These are phyloP conservation scores for Platycnemis pennipes DNA, from an alignment of 2,888 invertebrate species.

Conservation along the genomic window DNA sequence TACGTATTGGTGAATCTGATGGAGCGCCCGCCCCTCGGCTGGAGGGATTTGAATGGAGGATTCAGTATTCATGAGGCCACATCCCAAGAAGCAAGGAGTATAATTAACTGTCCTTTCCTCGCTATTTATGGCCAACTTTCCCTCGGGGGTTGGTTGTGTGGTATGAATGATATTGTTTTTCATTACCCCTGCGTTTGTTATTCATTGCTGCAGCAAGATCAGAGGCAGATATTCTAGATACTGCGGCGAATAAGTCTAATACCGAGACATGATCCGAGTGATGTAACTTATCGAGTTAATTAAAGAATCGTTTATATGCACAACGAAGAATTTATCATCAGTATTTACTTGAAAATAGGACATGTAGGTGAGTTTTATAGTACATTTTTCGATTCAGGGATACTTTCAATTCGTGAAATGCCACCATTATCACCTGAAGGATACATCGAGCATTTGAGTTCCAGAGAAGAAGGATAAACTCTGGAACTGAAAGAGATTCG, in stretches of 20 bases:
- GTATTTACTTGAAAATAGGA: neutral
- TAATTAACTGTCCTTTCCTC: conserved; percentile 30
- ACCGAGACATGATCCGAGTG: too few species aligned
- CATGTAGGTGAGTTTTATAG: neutral
- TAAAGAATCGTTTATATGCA: too few species aligned
- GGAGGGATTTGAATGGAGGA: neutral
- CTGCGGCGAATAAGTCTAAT: neutral
- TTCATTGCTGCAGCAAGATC: neutral
- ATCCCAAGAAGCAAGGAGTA: neutral
- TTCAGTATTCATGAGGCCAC: conserved; percentile 23
- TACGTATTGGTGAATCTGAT: neutral
- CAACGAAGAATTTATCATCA: too few species aligned
- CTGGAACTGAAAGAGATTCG: too few species aligned
- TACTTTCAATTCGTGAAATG: too few species aligned
- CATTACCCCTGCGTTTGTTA: neutral
- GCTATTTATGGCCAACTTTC: neutral
- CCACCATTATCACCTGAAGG: too few species aligned
- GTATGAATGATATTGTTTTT: neutral
- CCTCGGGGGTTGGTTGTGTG: neutral
- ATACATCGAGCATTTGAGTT: too few species aligned
- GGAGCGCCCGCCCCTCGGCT: neutral
- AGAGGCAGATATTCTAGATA: neutral
- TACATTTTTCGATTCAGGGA: neutral
- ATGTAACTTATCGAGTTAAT: too few species aligned
- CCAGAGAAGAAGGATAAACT: too few species aligned